A percentile compares a stretch with the other conserved stretches of the same genome.
These are phyloP conservation scores for Tenebrio molitor DNA, from an alignment of 1,140 invertebrate species.

Conservation along the genomic window DNA sequence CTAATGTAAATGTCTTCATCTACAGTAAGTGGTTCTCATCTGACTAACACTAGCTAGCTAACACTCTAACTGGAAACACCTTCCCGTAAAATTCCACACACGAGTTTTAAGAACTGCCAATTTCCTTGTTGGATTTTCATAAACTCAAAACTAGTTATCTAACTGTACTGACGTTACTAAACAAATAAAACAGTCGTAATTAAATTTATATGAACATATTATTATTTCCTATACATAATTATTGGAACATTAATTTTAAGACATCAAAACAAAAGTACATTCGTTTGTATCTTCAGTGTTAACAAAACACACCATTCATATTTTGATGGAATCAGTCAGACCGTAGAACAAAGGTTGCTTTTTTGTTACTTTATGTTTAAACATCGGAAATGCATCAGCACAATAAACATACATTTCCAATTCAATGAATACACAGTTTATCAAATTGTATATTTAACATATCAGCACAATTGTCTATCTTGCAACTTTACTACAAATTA, in stretches of 20 bases:
- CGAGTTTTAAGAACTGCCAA: not conserved
- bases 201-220: conserved; percentile 34
- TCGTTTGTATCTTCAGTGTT: not conserved
- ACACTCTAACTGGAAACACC: conserved; percentile 29
- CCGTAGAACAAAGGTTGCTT: conserved; percentile 15
- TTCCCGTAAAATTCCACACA: not conserved
- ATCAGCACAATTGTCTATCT: not conserved
- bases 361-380: conserved; percentile 7
- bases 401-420: conserved; percentile 34
- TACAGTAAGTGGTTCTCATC: conserved; percentile 64
- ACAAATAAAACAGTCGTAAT: not conserved
- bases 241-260: conserved; percentile 25
- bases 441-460: conserved; percentile 12
- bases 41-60: conserved; percentile 56
- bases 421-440: conserved; percentile 39
- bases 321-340: not conserved
- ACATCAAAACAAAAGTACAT: conserved; percentile 25
- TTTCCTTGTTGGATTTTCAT: no score
- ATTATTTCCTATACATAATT: conserved; percentile 28
- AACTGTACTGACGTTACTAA: conserved; percentile 23
- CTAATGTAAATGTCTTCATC: conserved; percentile 64
- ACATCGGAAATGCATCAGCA: conserved; percentile 43
- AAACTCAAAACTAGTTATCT: not conserved
- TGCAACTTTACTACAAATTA: conserved; percentile 10
- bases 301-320: no score